Base-by-base conservation (phyloP, 2,113 vertebrate species). In the Seriola aureovittata region DNA sequence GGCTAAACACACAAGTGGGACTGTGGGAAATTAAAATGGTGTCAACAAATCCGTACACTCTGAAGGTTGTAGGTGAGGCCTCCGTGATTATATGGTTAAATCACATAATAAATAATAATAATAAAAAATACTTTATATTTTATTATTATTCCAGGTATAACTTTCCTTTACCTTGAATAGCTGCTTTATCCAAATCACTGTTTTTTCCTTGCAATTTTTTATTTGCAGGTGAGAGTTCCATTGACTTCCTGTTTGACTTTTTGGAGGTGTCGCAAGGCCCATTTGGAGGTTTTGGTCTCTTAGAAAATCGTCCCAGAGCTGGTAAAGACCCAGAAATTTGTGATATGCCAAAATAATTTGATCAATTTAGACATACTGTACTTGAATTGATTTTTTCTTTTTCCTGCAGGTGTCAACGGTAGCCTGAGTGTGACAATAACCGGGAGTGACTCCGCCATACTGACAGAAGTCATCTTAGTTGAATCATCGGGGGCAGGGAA, bases 51-150 rank as follows among this genome's bases (percentile, higher is more conserved):
- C 23, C 88, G 10, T 94, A 91, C 84, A 84, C 74, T 9, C 50
- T 94, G 6, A 95, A 83, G 68, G 89, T 94, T n/a, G 80, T 78
- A 69, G 93, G 93, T 94, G 64, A 92, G 89, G 36, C 23, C 23
- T 40, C 69, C n/a, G 9, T 8, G 7, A 10, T 42, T 42, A 42
- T 42, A 9, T 42, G 40, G 40, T 11, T 10, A 8, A 42, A 42
- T 42, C 40, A 42, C 40, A 42, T 42, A 10, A 10, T 8, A 42
- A 42, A 42, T 11, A 29, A 29, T 29, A 29, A 29, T 29, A 29
- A 29, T 29, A 29, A 29, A 29, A 29, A 29, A 29, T 29, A 38
- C 38, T 38, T 38, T 38, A 38, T 5, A 42, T 8, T 42, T 42
- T 42, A 42, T 10, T 42, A 42, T 42, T 42, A 42, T 42, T 42